phyloP scores from a whole-genome alignment of 2,113 vertebrate species.

The Alces alces region DNA sequence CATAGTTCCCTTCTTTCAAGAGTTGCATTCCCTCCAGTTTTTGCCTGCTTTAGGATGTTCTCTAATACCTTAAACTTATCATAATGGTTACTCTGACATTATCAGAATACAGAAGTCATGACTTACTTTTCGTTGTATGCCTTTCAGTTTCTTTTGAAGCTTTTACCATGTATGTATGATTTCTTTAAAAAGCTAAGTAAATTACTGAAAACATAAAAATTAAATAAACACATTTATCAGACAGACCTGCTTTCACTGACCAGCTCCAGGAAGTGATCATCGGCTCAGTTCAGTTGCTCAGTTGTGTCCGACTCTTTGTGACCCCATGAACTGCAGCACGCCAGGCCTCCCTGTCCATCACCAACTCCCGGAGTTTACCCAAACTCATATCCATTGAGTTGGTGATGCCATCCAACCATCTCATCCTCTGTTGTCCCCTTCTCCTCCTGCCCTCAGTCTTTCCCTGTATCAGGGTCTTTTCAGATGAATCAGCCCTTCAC shows the following conservation, averaged over 20 bases:
- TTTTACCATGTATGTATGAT: background rate
- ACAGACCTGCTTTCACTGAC: constrained; percentile 1
- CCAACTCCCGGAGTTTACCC: background rate
- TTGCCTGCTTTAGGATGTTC: background rate
- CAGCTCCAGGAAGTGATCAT: background rate
- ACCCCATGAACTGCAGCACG: background rate
- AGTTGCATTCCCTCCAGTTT: constrained; percentile 12
- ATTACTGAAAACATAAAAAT: background rate
- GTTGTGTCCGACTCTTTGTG: rapidly evolving
- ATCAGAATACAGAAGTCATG: background rate
- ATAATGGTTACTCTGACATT: background rate
- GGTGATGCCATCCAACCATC: background rate
- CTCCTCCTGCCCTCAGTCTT: background rate
- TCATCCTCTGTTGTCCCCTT: background rate
- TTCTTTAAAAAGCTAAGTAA: background rate
- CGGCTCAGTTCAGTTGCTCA: background rate
- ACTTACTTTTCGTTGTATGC: background rate
- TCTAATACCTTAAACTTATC: background rate
- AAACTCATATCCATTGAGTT: background rate
- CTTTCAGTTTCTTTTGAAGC: background rate
- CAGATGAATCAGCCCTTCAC: background rate
- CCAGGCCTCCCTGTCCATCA: background rate
- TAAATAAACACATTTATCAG: constrained; percentile 11
- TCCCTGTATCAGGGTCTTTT: background rate
- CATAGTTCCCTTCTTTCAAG: background rate